Percentiles rank a stretch among this genome's conserved stretches.
phyloP scores from a whole-genome alignment of 2,113 vertebrate species.

The Aphyosemion australe region DNA sequence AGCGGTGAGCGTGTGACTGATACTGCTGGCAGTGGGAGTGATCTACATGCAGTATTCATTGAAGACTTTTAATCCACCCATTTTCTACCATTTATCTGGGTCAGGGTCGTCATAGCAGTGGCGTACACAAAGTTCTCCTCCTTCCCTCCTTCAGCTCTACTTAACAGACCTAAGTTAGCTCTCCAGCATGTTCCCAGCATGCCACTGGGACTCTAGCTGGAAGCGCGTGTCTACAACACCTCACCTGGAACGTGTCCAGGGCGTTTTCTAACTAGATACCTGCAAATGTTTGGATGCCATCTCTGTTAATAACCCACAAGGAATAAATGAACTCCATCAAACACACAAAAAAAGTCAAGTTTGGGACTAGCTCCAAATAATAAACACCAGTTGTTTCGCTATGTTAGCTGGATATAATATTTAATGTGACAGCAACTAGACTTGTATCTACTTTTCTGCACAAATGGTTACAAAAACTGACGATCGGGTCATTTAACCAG shows the following conservation, averaged over 20 bases:
- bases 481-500: not conserved
- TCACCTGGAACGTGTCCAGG: slow-evolving; percentile 7
- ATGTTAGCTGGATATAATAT: too few species aligned
- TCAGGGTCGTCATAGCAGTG: not conserved
- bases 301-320: too few species aligned
- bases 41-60: slow-evolving; percentile 64
- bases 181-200: not conserved
- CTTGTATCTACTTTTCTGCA: not conserved
- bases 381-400: too few species aligned
- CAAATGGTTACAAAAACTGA: not conserved
- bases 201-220: not conserved
- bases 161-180: not conserved
- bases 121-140: not conserved
- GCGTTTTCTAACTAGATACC: not conserved
- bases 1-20: slow-evolving; percentile 56
- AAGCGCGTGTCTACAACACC: not conserved
- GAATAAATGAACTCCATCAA: not conserved
- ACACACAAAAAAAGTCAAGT: too few species aligned
- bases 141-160: not conserved
- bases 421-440: too few species aligned
- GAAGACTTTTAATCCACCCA: slow-evolving; percentile 46
- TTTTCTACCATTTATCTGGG: slow-evolving; percentile 8
- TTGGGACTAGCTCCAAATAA: too few species aligned
- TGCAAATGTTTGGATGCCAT: not conserved
- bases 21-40: slow-evolving; percentile 58